phyloP scores from a whole-genome alignment of 2,888 invertebrate genomes.

The Eupithecia vulgata region DNA sequence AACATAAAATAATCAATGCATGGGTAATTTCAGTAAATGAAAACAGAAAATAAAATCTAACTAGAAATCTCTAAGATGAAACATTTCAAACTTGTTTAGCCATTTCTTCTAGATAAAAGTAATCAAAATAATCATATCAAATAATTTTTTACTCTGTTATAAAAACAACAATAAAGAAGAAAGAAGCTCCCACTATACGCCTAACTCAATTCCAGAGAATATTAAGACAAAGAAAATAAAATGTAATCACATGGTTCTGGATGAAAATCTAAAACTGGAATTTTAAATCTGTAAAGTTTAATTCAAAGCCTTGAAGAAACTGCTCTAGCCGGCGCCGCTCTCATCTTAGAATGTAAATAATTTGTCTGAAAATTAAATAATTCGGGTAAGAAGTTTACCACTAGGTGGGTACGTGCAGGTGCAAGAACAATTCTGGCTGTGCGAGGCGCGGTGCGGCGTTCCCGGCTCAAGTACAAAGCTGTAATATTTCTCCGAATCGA shows the following conservation, averaged over 20 bases:
- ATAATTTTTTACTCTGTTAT: conserved; percentile 20
- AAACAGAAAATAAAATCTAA: not conserved
- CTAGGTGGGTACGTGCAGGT: not conserved
- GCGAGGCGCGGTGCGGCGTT: not conserved
- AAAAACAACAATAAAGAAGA: conserved; percentile 26
- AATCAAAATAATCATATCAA: conserved; percentile 15
- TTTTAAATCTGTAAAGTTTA: conserved; percentile 26
- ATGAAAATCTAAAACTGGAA: conserved; percentile 15
- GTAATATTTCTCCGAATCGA: conserved; percentile 48
- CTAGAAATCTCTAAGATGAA: not conserved
- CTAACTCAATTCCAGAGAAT: conserved; percentile 28
- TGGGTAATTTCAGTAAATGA: too few species aligned
- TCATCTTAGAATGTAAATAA: conserved; percentile 14
- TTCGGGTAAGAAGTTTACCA: not conserved
- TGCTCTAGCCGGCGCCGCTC: not conserved
- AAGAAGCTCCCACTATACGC: conserved; percentile 15
- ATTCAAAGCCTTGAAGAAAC: conserved; percentile 18
- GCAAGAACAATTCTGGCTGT: not conserved
- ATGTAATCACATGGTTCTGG: conserved; percentile 18
- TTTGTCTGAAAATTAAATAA: conserved; percentile 13
- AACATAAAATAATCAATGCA: not conserved
- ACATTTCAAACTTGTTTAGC: not conserved
- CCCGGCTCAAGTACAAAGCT: not conserved
- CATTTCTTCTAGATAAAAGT: conserved; percentile 4
- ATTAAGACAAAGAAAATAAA: conserved; percentile 31